A percentile compares a stretch with the other conserved stretches of the same genome.
Evolutionary conservation across 2,888 invertebrate species (phyloP).

Genomic region (Apamea monoglypha): DNA sequence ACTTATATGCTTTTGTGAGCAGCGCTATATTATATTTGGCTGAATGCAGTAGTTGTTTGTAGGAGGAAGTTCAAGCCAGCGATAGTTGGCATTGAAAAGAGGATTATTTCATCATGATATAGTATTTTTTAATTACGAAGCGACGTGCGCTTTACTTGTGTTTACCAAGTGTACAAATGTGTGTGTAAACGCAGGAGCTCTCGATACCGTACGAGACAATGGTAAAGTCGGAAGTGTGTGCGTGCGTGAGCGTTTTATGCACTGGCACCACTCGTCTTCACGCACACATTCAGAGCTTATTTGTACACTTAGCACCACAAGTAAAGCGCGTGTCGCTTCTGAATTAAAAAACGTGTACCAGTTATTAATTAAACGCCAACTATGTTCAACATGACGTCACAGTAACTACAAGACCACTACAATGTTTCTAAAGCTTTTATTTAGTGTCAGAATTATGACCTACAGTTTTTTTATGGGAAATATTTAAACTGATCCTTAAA

Average conservation of each 20-base stretch:
- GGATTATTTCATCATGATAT: background rate
- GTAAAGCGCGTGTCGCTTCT: too few relatives aligned
- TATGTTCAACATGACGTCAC: background rate
- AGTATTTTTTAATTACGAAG: background rate
- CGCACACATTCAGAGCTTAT: too few relatives aligned
- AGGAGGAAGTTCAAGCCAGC: background rate
- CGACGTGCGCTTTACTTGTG: background rate
- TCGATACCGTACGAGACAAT: background rate
- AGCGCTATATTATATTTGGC: constrained; percentile 14
- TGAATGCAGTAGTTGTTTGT: constrained; percentile 16
- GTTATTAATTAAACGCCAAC: background rate
- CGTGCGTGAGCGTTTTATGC: too few relatives aligned
- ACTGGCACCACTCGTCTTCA: too few relatives aligned
- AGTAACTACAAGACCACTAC: background rate
- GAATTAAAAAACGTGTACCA: too few relatives aligned
- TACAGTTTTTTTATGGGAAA: background rate
- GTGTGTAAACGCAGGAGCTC: background rate
- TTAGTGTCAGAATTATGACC: too few relatives aligned
- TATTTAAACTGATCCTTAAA: too few relatives aligned
- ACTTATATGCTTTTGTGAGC: constrained; percentile 49
- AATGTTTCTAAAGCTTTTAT: background rate
- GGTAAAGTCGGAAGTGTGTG: background rate
- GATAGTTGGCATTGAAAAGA: background rate
- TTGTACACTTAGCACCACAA: too few relatives aligned
- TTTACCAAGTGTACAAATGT: background rate